Conservation (phyloP, 2,797 vertebrate species). For the Antrozous pallidus region DNA sequence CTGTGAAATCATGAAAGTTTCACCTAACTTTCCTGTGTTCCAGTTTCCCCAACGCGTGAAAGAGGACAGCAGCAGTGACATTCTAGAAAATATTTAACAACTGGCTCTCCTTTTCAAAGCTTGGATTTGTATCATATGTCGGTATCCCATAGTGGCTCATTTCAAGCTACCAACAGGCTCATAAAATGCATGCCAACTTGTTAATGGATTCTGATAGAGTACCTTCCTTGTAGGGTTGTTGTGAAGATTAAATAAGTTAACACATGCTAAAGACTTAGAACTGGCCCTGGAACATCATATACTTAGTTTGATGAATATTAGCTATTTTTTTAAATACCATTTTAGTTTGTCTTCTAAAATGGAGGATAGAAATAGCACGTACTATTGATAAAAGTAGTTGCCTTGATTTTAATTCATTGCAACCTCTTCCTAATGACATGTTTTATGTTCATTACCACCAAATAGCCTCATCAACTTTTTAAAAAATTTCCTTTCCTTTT, state of each 20-base stretch:
- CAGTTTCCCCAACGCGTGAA: not conserved
- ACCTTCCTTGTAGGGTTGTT: not conserved
- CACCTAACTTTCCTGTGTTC: not conserved
- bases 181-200: conserved; percentile 44
- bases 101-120: not conserved
- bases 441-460: conserved; percentile 22
- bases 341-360: conserved; percentile 29
- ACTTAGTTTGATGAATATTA: conserved; percentile 30
- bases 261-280: not conserved
- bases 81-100: not conserved
- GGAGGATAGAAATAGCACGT: conserved; percentile 21
- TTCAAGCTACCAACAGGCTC: not conserved
- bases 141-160: not conserved
- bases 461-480: conserved; percentile 32
- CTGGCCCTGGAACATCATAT: not conserved
- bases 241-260: conserved; percentile 40
- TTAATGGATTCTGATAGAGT: not conserved
- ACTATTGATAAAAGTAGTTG: conserved; percentile 42
- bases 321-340: conserved; percentile 24
- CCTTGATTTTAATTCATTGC: conserved; percentile 41
- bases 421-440: conserved; percentile 35
- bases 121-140: not conserved
- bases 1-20: not conserved
- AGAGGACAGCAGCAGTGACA: not conserved
- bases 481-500: conserved; percentile 47